These are phyloP conservation scores for Mormyrus proboscirostris DNA, from an alignment of 2,797 vertebrate genomes.

Conservation along the genomic window DNA sequence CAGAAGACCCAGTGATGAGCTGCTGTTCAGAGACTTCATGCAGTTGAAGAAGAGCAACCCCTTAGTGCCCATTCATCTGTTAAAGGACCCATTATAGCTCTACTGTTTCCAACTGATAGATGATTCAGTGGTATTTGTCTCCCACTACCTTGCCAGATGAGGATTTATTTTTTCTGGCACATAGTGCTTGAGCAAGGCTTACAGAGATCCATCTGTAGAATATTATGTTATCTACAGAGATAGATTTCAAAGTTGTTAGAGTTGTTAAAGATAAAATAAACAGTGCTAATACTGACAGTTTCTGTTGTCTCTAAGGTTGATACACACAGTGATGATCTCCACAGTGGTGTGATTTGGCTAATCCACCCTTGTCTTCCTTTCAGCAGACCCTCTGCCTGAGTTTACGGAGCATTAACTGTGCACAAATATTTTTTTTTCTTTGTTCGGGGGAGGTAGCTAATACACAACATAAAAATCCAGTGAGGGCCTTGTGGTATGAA, in stretches of 20 bases:
- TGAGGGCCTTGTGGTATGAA: not conserved
- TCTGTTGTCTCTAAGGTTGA: not conserved
- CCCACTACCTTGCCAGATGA: conserved; percentile 1
- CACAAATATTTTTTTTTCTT: conserved; percentile 14
- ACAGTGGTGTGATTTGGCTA: conserved; percentile 18
- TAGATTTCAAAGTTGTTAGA: not conserved
- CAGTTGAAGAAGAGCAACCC: not conserved
- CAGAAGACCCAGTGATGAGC: not conserved
- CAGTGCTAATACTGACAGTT: not conserved
- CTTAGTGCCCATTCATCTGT: not conserved
- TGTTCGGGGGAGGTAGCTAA: not conserved
- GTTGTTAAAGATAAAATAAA: not conserved
- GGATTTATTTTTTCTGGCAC: not conserved
- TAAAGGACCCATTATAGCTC: not conserved
- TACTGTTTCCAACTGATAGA: not conserved
- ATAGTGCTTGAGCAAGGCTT: not conserved
- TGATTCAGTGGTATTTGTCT: not conserved
- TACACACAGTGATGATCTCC: not conserved
- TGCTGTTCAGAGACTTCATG: not conserved
- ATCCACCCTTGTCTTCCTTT: conserved; percentile 4
- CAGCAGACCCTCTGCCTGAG: not conserved
- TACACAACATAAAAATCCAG: not conserved
- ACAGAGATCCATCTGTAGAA: not conserved
- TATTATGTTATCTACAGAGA: not conserved
- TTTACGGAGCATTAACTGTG: conserved; percentile 28